Conservation (phyloP, 2,888 invertebrate genomes). For the Odontothrips loti region DNA sequence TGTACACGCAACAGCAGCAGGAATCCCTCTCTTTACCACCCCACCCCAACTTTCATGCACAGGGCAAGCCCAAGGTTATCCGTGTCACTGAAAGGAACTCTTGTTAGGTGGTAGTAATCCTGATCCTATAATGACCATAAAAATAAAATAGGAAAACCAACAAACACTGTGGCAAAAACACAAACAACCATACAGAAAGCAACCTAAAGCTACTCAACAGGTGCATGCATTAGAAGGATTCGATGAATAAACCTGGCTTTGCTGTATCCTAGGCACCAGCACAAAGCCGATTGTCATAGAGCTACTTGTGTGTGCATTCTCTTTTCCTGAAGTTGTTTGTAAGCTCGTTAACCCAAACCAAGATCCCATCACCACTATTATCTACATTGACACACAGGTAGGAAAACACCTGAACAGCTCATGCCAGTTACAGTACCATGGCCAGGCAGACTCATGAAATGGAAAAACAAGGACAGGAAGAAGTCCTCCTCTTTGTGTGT, state of each 20-base stretch:
- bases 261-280: constrained; percentile 2
- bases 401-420: constrained; percentile 10
- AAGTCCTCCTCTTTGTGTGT: background rate
- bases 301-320: background rate
- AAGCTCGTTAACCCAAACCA: constrained; percentile 13
- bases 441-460: background rate
- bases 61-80: constrained; percentile 14
- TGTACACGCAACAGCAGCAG: constrained; percentile 22
- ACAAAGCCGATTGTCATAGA: background rate
- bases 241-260: background rate
- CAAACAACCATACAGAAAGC: constrained; percentile 24
- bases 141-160: constrained; percentile 11
- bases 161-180: constrained; percentile 17
- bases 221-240: constrained; percentile 19
- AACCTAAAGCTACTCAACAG: constrained; percentile 24
- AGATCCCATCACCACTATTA: constrained; percentile 14
- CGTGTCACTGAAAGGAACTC: background rate
- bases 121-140: constrained; percentile 6
- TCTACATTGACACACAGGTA: constrained; percentile 16
- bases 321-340: background rate
- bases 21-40: background rate
- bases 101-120: constrained; percentile 5
- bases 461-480: background rate
- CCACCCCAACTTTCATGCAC: background rate
- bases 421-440: background rate